These are phyloP conservation scores for Habropoda laboriosa DNA, from an alignment of 1,140 invertebrate genomes.

Conservation along the genomic window DNA sequence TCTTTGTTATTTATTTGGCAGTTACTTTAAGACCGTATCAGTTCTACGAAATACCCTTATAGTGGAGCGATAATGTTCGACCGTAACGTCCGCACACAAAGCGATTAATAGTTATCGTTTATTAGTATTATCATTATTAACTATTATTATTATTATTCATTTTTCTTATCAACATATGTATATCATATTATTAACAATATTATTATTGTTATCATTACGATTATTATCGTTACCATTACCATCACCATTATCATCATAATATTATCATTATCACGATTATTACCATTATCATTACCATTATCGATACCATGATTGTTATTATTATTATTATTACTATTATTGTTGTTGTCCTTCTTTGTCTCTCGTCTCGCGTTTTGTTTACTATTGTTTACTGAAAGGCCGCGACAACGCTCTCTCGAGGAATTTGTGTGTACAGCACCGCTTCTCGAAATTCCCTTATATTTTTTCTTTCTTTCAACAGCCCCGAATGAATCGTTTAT, in stretches of 20 bases:
- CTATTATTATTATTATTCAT: slow-evolving; percentile 48
- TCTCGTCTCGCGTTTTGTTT: slow-evolving; percentile 26
- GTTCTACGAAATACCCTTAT: slow-evolving; percentile 51
- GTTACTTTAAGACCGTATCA: slow-evolving; percentile 75
- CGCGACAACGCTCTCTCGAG: slow-evolving; percentile 60
- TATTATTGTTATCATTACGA: slow-evolving; percentile 7
- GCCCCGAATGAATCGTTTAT: not conserved
- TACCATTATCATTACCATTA: slow-evolving; percentile 22
- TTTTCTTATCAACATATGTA: slow-evolving; percentile 6
- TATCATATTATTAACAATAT: slow-evolving; percentile 18
- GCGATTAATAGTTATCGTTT: slow-evolving; percentile 53
- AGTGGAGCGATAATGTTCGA: slow-evolving; percentile 31
- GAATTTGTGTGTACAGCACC: slow-evolving; percentile 45
- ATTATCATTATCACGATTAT: slow-evolving; percentile 26
- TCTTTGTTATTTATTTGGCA: slow-evolving; percentile 66
- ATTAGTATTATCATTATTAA: slow-evolving; percentile 52
- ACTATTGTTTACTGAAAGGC: slow-evolving; percentile 62
- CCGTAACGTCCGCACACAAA: slow-evolving; percentile 46
- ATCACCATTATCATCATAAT: slow-evolving; percentile 4
- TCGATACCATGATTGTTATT: slow-evolving; percentile 16
- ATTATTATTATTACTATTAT: slow-evolving; percentile 9
- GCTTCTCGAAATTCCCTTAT: not conserved
- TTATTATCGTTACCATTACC: not conserved
- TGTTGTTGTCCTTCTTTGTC: slow-evolving; percentile 5
- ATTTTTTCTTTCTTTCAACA: too few relatives aligned